Conservation (phyloP, 1,140 invertebrate genomes). For the Epicauta chinensis region DNA sequence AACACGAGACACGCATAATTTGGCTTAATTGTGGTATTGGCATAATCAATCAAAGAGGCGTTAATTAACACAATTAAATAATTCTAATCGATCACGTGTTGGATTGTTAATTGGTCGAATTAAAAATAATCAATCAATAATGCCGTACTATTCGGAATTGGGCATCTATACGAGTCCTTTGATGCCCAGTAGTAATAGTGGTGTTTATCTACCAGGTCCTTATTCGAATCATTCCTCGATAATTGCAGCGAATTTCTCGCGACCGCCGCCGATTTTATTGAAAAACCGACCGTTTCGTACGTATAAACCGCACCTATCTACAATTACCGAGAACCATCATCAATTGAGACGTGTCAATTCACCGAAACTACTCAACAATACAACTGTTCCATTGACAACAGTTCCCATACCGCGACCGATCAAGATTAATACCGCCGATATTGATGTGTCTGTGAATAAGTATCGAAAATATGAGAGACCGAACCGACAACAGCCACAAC, state of each 20-base stretch:
- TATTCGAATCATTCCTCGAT: constrained; percentile 54
- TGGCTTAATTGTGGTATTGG: too few species aligned
- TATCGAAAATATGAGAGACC: constrained; percentile 42
- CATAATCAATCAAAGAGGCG: too few species aligned
- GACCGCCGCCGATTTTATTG: constrained; percentile 18
- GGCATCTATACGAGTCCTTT: constrained; percentile 48
- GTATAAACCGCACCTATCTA: constrained; percentile 66
- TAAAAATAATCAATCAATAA: constrained; percentile 31
- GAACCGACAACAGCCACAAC: constrained; percentile 25
- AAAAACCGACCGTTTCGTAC: constrained; percentile 27
- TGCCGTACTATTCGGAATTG: constrained; percentile 54
- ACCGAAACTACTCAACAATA: constrained; percentile 43
- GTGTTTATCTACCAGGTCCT: constrained; percentile 46
- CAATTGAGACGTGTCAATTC: constrained; percentile 44
- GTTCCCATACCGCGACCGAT: constrained; percentile 53
- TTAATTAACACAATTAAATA: too few species aligned
- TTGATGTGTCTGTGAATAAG: constrained; percentile 66
- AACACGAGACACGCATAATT: too few species aligned
- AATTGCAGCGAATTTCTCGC: constrained; percentile 37
- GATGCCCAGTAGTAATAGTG: constrained; percentile 27
- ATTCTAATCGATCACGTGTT: constrained; percentile 21
- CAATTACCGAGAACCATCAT: constrained; percentile 50
- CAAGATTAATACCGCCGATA: constrained; percentile 72
- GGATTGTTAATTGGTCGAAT: constrained; percentile 18
- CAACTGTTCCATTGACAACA: constrained; percentile 19